Conservation (phyloP, 1,140 invertebrate genomes). For the Ericerus pela region DNA sequence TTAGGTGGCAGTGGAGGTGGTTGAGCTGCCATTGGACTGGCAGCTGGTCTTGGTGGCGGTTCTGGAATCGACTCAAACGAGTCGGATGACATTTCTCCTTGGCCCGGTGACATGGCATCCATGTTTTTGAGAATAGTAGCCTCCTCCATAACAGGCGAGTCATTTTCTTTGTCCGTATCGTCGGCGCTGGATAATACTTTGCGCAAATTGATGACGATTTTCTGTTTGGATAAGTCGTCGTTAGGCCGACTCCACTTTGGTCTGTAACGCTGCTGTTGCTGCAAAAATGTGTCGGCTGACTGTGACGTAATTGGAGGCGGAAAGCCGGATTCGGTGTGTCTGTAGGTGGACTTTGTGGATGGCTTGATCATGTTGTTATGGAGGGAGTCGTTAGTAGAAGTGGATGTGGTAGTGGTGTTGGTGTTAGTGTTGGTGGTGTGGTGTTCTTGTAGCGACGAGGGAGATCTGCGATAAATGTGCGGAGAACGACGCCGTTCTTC, state of each 20-base stretch:
- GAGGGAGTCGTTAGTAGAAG: too few relatives aligned
- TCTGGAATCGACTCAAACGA: conserved; percentile 42
- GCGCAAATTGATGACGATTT: conserved; percentile 3
- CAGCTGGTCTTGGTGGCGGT: conserved; percentile 49
- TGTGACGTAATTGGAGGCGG: conserved; percentile 16
- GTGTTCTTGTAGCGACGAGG: too few relatives aligned
- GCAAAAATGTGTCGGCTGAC: too few relatives aligned
- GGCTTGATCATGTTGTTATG: too few relatives aligned
- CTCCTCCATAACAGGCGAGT: conserved; percentile 22
- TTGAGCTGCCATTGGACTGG: conserved; percentile 37
- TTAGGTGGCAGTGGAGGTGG: conserved; percentile 74
- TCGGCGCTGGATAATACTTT: conserved; percentile 2
- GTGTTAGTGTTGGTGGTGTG: too few relatives aligned
- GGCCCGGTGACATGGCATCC: conserved; percentile 19
- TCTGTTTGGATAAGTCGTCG: background rate
- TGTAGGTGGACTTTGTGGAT: too few relatives aligned
- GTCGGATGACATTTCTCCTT: background rate
- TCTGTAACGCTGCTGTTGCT: too few relatives aligned
- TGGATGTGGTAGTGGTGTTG: too few relatives aligned
- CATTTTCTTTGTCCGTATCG: conserved; percentile 19
- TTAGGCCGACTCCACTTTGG: background rate
- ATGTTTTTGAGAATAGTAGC: conserved; percentile 18
- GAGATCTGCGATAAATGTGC: too few relatives aligned
- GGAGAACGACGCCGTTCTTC: background rate
- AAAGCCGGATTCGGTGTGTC: conserved; percentile 19